Percentiles rank a stretch among this genome's conserved stretches.
phyloP scores from a whole-genome alignment of 2,888 invertebrate genomes.

The Xanthorhoe spadicearia region DNA sequence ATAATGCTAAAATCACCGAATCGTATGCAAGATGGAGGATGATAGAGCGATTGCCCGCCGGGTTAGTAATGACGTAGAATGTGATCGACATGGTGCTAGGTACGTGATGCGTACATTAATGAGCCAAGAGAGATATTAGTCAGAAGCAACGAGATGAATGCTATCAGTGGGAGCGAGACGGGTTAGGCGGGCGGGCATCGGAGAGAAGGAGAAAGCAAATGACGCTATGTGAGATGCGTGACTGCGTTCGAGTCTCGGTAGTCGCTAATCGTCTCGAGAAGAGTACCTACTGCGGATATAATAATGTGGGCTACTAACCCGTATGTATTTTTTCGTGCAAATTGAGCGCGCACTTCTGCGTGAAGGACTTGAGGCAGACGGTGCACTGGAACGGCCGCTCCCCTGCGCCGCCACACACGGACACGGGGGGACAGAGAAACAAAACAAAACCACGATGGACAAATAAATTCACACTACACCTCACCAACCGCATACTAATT shows the following conservation, averaged over 20 bases:
- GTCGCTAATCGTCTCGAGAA: slow-evolving; percentile 73
- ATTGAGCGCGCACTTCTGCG: slow-evolving; percentile 87
- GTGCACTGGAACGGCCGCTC: slow-evolving; percentile 86
- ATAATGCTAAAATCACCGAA: slow-evolving; percentile 70
- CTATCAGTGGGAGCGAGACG: slow-evolving; percentile 71
- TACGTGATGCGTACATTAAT: slow-evolving; percentile 74
- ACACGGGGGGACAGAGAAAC: slow-evolving; percentile 83
- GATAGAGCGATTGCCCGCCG: slow-evolving; percentile 62
- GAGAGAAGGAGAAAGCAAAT: slow-evolving; percentile 78
- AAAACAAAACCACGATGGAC: slow-evolving; percentile 85
- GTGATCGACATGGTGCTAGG: slow-evolving; percentile 71
- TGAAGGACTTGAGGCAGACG: slow-evolving; percentile 87
- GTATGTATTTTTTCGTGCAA: slow-evolving; percentile 87
- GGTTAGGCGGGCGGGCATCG: slow-evolving; percentile 80
- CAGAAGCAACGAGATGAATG: slow-evolving; percentile 80
- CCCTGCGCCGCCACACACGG: slow-evolving; percentile 79
- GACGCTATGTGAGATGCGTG: slow-evolving; percentile 78
- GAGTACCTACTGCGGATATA: slow-evolving; percentile 70
- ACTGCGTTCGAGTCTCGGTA: slow-evolving; percentile 66
- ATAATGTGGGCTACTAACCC: slow-evolving; percentile 86
- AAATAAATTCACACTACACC: slow-evolving; percentile 70
- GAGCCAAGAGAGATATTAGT: slow-evolving; percentile 70
- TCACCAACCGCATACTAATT: slow-evolving; percentile 49
- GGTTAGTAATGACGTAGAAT: slow-evolving; percentile 65
- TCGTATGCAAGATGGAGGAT: slow-evolving; percentile 64